Base-by-base conservation (phyloP, 30 jellyfish, hydroid and myxozoan genomes). In the Turritopsis rubra region DNA sequence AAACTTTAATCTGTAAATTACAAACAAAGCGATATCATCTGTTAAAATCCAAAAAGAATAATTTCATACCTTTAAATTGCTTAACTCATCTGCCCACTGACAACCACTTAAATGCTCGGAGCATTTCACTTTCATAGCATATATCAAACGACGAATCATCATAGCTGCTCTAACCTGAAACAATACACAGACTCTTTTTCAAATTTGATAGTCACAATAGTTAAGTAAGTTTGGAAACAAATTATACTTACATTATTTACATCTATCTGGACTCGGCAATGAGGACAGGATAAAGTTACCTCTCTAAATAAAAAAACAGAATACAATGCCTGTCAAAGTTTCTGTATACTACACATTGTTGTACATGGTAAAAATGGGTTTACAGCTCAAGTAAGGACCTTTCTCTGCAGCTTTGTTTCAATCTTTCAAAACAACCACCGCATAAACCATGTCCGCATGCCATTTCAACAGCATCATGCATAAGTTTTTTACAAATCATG, bases 401-500 rank as follows among this genome's bases (percentile, higher is more conserved):
- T 66, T 66, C 76, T 66, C 29, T 26, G 76, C 76, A 41, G 60
- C 76, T 66, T 26, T 66, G 8, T 17, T 26, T 66, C 9, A 66
- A 26, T 66, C 29, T 21, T 26, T 66, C 29, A 21, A 21, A 66
- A 66, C 76, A 66, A 21, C 76, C 76, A 3, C 29, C 76, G 17
- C 76, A 66, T 26, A 66, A 66, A 8, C 76, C 76, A 66, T 66
- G 76, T 7, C 76, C 76, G 17, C 76, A 66, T 26, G 27, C 76
- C 76, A 66, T 21, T 66, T 66, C 76, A 21, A 66, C 76, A 21
- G 76, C 76, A 66, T 21, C 8, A 21, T 17, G 17, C 76, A 66
- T 66, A 8, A 66, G 29, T 17, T 66, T 66, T 66, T 21, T 21
- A 26, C 76, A 66, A 21, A 66, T 66, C 76, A 26, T 8, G 17